A percentile compares a stretch with the other conserved stretches of the same genome.
These are phyloP conservation scores for Atlantisia rogersi DNA, from an alignment of 2,113 vertebrate genomes.

Conservation along the genomic window DNA sequence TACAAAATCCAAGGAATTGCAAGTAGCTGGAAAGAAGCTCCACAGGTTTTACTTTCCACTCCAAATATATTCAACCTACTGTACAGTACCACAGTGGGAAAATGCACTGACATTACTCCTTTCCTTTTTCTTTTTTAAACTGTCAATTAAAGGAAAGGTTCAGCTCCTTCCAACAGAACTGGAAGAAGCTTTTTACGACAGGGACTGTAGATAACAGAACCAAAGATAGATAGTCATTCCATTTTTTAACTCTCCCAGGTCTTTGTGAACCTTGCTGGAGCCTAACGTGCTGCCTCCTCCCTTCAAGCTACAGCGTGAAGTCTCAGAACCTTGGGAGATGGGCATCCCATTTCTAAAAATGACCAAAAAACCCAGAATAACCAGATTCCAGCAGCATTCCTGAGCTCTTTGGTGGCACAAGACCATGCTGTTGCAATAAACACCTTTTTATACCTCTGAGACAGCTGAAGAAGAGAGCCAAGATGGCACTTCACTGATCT, in stretches of 20 bases:
- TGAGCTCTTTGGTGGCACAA: not conserved
- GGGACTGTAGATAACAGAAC: not conserved
- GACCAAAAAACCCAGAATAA: not conserved
- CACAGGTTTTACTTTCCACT: not conserved
- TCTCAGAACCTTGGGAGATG: not conserved
- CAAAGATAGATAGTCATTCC: not conserved
- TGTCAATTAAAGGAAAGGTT: not conserved
- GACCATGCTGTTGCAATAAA: not conserved
- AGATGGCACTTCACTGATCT: not conserved
- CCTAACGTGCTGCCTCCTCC: rapidly evolving
- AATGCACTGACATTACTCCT: not conserved
- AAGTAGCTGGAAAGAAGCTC: not conserved
- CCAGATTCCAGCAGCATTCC: not conserved
- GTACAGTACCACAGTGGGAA: not conserved
- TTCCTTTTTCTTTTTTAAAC: not conserved
- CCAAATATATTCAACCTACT: not conserved
- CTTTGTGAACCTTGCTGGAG: not conserved
- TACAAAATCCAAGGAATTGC: not conserved
- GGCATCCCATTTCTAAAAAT: not conserved
- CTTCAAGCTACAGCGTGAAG: not conserved
- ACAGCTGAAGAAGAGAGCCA: not conserved
- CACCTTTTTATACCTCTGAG: not conserved
- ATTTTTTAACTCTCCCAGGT: not conserved
- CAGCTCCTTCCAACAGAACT: not conserved
- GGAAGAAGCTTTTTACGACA: not conserved